Base-by-base conservation (phyloP, 2,113 vertebrate species). In the Halichoeres trimaculatus region DNA sequence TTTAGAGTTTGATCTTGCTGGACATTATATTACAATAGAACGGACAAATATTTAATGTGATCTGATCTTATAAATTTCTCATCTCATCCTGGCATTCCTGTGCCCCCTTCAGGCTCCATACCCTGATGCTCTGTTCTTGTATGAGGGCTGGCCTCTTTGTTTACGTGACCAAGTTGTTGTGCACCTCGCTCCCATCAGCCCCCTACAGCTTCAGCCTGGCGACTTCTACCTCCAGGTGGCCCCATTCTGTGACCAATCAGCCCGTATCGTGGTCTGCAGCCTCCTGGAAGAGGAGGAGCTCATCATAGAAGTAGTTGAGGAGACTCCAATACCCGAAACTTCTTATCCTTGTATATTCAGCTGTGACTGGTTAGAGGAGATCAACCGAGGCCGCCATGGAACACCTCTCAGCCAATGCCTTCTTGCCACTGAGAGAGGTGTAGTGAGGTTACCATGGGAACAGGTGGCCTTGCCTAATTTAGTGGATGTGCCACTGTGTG, bases 131-230 rank as follows among this genome's bases (percentile, higher is more conserved):
- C 88, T 96, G 50, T 98, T 97, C 86, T 85, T 94, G 70, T 95
- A 94, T 1, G 94, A 95, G n/a, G 97, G 97, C 87, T 98, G 97
- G 97, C 97, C 96, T 0, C 84, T 98, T 60, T 98, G 97, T 66
- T 93, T 97, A 48, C 90, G 82, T 0, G 93, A 95, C 61, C 94
- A 93, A 51, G 91, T 97, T 2, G 95, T 96, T 1, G 61, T 98
- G 78, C 96, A 98, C 72, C 92, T 97, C 0, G 93, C 96, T 0
- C 94, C 95, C 0, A 87, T 97, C 78, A 91, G 94, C 71, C 94
- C 96, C 0, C 90, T 94, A 77, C 85, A 95, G 17, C 84, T 98
- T 77, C 94, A 92, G 12, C 94, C 93, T 0, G 92, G 95, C 61
- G 96, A 98, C 90, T 97, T 98, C 80, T 98, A 96, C 91, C 94